phyloP scores from a whole-genome alignment of 2,113 vertebrate species.

The Bufo gargarizans region DNA sequence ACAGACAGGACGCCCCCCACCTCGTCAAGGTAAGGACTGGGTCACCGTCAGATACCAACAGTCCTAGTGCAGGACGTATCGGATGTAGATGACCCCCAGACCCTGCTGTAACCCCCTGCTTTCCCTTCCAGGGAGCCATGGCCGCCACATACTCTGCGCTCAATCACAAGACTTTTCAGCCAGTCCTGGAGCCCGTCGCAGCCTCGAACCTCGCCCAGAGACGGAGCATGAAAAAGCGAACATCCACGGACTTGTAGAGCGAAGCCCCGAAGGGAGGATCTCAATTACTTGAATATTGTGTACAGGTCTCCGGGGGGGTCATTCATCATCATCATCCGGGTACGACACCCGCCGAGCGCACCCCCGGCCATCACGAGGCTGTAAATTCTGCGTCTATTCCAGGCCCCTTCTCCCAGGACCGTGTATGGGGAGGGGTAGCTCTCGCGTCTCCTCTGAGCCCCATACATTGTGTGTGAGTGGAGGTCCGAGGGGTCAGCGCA shows the following conservation, averaged over 20 bases:
- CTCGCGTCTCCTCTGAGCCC: not conserved
- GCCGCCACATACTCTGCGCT: conserved; percentile 91
- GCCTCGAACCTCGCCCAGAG: conserved; percentile 95
- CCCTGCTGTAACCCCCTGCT: not conserved
- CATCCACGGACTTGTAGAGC: conserved; percentile 92
- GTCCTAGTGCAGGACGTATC: no score
- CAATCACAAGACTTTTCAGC: conserved; percentile 92
- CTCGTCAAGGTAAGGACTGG: conserved; percentile 86
- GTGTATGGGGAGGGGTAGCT: not conserved
- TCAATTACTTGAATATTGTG: conserved; percentile 78
- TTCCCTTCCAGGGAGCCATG: conserved; percentile 83
- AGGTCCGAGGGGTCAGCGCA: not conserved
- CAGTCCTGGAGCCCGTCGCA: conserved; percentile 92
- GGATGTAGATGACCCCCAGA: not conserved
- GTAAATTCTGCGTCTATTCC: not conserved
- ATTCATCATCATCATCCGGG: conserved; percentile 67
- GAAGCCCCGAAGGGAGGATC: conserved; percentile 69
- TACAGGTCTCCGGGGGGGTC: conserved; percentile 66
- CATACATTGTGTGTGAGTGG: not conserved
- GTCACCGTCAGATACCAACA: no score
- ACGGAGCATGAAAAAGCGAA: conserved; percentile 96
- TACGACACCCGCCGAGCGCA: conserved; percentile 60
- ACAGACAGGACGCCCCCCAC: conserved; percentile 86
- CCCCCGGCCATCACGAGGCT: not conserved
- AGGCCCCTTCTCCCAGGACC: no score